A percentile compares a stretch with the other conserved stretches of the same genome.
phyloP scores from a whole-genome alignment of 2,888 invertebrate species.

The Cephonodes hylas region DNA sequence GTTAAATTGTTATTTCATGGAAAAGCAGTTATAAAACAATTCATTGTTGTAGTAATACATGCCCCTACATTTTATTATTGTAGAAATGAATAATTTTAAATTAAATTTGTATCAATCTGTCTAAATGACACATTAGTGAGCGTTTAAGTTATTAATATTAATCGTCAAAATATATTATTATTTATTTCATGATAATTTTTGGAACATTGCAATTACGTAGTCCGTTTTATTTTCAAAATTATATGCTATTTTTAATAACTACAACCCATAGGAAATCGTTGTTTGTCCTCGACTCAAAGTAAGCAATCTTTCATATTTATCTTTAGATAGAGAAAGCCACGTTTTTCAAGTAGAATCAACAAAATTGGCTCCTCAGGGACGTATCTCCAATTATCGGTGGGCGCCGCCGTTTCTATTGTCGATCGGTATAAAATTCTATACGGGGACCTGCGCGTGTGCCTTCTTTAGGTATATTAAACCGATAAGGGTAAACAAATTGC shows the following conservation, averaged over 20 bases:
- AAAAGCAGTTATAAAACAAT: too few relatives aligned
- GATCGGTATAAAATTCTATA: conserved; percentile 73
- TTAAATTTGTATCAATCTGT: too few relatives aligned
- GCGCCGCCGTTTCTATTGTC: conserved; percentile 62
- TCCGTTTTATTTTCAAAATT: too few relatives aligned
- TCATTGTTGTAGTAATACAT: too few relatives aligned
- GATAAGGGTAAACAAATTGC: conserved; percentile 80
- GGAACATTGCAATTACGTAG: too few relatives aligned
- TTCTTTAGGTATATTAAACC: conserved; percentile 63
- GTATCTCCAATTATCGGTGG: conserved; percentile 71
- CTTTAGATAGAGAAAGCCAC: conserved; percentile 43
- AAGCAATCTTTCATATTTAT: conserved; percentile 66
- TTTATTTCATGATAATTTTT: too few relatives aligned
- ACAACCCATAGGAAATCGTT: conserved; percentile 20
- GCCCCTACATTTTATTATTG: too few relatives aligned
- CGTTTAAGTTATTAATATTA: too few relatives aligned
- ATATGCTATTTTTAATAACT: neutral
- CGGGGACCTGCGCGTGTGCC: conserved; percentile 58
- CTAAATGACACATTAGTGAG: too few relatives aligned
- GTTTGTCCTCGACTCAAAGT: conserved; percentile 49
- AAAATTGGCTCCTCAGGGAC: conserved; percentile 75
- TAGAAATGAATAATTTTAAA: too few relatives aligned
- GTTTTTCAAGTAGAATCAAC: conserved; percentile 52
- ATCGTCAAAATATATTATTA: too few relatives aligned
- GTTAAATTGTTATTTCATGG: too few relatives aligned